Evolutionary conservation across 2,113 vertebrate species (phyloP).

Genomic region (Hepsetus odoe): DNA sequence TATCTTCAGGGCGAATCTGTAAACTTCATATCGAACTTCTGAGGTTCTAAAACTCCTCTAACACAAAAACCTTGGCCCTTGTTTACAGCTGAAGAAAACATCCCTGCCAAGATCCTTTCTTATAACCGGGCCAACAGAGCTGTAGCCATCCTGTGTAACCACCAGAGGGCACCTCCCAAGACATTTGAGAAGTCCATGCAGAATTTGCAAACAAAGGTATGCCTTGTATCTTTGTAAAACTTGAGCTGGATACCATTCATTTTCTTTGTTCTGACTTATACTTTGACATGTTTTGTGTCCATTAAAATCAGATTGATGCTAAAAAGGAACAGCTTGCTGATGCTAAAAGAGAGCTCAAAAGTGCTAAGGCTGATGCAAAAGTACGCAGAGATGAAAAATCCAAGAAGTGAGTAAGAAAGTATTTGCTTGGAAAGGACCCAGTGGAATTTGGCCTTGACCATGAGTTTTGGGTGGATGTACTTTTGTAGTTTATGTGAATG

Average conservation of each 20-base stretch:
- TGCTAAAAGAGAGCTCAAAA: constrained; percentile 92
- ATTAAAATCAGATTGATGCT: constrained; percentile 86
- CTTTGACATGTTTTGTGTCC: constrained; percentile 31
- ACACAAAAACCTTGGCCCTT: not conserved
- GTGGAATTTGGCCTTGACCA: constrained; percentile 5
- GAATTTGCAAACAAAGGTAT: constrained; percentile 93
- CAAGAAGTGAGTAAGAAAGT: constrained; percentile 85
- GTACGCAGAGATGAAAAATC: constrained; percentile 91
- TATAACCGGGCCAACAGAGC: constrained; percentile 98
- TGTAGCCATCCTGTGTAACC: constrained; percentile 98
- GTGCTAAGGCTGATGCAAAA: constrained; percentile 95
- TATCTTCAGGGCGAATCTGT: not conserved
- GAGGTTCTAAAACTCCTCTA: not conserved
- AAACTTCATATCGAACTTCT: too few relatives aligned
- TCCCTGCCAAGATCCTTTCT: constrained; percentile 95
- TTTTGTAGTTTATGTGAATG: constrained; percentile 11
- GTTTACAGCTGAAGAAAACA: constrained; percentile 86
- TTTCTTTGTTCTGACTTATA: not conserved
- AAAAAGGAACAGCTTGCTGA: constrained; percentile 94
- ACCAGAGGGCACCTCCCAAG: constrained; percentile 97
- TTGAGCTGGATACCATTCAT: not conserved
- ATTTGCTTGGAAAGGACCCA: constrained; percentile 38
- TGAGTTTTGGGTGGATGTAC: constrained; percentile 19
- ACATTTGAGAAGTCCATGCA: constrained; percentile 99
- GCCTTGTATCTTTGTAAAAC: not conserved